Conservation (phyloP, 2,113 vertebrate species). For the Nibea coibor region DNA sequence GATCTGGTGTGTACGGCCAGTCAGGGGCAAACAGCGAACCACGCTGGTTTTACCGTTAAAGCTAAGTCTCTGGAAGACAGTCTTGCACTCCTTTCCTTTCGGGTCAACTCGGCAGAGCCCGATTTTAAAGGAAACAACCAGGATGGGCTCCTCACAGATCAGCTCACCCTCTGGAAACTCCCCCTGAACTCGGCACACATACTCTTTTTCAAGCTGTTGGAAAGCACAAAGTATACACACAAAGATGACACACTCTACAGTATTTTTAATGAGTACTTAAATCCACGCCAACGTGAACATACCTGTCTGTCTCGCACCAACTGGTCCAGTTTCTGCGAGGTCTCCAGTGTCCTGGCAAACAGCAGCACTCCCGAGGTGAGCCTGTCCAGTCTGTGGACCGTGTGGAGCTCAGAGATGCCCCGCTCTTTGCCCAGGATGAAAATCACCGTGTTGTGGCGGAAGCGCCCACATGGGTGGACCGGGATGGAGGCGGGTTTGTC, state of each 20-base stretch:
- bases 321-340: slow-evolving; percentile 93
- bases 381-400: slow-evolving; percentile 93
- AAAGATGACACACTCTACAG: not conserved
- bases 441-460: slow-evolving; percentile 96
- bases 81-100: slow-evolving; percentile 90
- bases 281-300: slow-evolving; percentile 12
- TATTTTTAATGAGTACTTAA: not conserved
- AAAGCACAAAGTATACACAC: slow-evolving; percentile 6
- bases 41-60: slow-evolving; percentile 92
- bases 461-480: slow-evolving; percentile 95
- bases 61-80: slow-evolving; percentile 91
- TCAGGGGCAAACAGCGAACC: slow-evolving; percentile 90
- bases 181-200: slow-evolving; percentile 93
- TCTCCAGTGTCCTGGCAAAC: slow-evolving; percentile 90
- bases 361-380: slow-evolving; percentile 96
- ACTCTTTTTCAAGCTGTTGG: slow-evolving; percentile 94
- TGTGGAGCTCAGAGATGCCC: slow-evolving; percentile 90
- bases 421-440: slow-evolving; percentile 97
- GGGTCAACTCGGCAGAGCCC: slow-evolving; percentile 94
- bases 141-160: slow-evolving; percentile 92
- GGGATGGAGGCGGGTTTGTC: slow-evolving; percentile 97
- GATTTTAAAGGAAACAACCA: slow-evolving; percentile 96
- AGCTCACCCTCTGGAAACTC: slow-evolving; percentile 90
- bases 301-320: slow-evolving; percentile 95
- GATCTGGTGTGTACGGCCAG: slow-evolving; percentile 97